Base-by-base conservation (phyloP, 2,113 vertebrate genomes). In the Actinemys pallida region DNA sequence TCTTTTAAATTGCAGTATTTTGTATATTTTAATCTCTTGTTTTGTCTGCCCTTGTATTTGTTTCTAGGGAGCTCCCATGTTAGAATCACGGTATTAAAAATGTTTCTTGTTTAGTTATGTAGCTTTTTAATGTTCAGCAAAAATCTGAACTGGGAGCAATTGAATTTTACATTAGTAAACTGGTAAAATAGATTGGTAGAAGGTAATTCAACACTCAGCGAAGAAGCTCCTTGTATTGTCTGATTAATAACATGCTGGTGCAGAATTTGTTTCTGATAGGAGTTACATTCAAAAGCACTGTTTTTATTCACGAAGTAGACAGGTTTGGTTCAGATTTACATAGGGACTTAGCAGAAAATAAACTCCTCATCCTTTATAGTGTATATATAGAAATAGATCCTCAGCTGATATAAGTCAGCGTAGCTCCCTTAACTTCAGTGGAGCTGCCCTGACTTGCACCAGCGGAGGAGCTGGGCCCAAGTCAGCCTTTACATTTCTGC, bases 1-100 rank as follows among this genome's bases (percentile, higher is more conserved):
- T 96, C 85, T 89, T 95, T 94, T 89, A 94, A 96, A 96, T 81
- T 90, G 83, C 62, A 83, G 83, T 95, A 95, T 96, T 97, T 96
- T 96, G 95, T 96, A 95, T 93, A 88, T 95, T 95, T 95, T 92
- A 95, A 94, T 94, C 35, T 95, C 81, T 87, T 93, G 1, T 93
- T 96, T 97, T 90, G 89, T 22, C 62, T 92, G 89, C 72, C 85
- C 96, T 97, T 97, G 92, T 93, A 93, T 95, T 89, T 1, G 5
- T 93, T 95, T 93, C 95, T 50, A 83, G 83, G 85, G 87, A 97
- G 56, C 88, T 93, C 39, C 57, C 86, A 4, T 69, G 49, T 80
- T 96, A 84, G 85, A 94, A 84, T 87, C 9, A 13, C 86, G 29
- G 78, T 57, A 79, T 8, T 83, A 52, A 42, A 79, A 20, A 78